phyloP scores from a whole-genome alignment of 2,888 invertebrate species.

The Tupiocoris notatus region DNA sequence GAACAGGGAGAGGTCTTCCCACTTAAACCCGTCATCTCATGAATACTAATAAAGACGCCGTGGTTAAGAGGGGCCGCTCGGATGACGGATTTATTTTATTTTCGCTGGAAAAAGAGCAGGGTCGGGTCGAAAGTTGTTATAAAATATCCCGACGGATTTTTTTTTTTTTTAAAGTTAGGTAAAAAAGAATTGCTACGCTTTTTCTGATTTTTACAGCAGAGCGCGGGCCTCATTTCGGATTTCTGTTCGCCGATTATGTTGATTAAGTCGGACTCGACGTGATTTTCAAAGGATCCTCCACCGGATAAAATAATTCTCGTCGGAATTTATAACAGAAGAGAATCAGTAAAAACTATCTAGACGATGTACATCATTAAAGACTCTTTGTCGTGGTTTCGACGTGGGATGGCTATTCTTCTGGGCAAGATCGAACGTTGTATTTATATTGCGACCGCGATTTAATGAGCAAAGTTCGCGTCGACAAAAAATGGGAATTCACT shows the following conservation, averaged over 20 bases:
- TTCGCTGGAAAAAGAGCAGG: background rate
- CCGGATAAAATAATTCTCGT: too few relatives aligned
- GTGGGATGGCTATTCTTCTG: too few relatives aligned
- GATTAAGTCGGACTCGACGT: too few relatives aligned
- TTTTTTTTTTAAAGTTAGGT: background rate
- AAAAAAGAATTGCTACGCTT: background rate
- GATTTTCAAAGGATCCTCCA: too few relatives aligned
- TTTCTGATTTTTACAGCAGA: background rate
- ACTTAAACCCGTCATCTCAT: constrained; percentile 36
- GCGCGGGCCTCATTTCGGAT: background rate
- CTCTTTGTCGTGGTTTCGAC: too few relatives aligned
- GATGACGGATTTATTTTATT: background rate
- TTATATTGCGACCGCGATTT: too few relatives aligned
- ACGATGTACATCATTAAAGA: too few relatives aligned
- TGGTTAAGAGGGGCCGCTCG: background rate
- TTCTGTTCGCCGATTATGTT: background rate
- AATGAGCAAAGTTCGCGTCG: too few relatives aligned
- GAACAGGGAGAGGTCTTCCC: constrained; percentile 20
- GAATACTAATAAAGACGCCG: constrained; percentile 32
- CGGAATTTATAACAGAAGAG: too few relatives aligned
- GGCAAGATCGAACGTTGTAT: too few relatives aligned
- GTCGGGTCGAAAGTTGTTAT: background rate
- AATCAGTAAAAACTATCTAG: too few relatives aligned
- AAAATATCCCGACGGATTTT: background rate
- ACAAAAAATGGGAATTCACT: too few relatives aligned